A percentile compares a stretch with the other conserved stretches of the same genome.
phyloP scores from a whole-genome alignment of 2,888 invertebrate species.

The Dasypogon diadema region DNA sequence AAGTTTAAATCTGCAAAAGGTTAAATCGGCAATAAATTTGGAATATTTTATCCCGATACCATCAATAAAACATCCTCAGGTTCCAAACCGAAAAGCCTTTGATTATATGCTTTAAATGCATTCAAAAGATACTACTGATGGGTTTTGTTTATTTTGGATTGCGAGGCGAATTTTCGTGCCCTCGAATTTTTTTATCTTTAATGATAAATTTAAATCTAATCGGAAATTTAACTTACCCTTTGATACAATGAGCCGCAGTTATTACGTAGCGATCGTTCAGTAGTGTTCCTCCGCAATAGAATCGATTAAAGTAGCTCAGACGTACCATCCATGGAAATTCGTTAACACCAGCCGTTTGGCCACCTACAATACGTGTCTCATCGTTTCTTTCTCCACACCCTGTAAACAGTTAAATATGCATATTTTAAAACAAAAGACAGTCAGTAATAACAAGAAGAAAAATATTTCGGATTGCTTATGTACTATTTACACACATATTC shows the following conservation, averaged over 20 bases:
- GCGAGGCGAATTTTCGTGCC: no score
- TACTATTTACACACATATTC: slow-evolving; percentile 5
- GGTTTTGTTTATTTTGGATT: background rate
- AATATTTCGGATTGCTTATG: background rate
- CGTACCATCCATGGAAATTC: slow-evolving; percentile 93
- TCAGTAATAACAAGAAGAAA: background rate
- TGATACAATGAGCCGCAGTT: slow-evolving; percentile 90
- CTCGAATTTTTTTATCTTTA: background rate
- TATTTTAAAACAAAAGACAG: slow-evolving; percentile 9
- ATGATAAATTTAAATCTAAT: background rate
- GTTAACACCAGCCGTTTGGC: slow-evolving; percentile 79
- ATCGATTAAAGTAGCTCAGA: slow-evolving; percentile 86
- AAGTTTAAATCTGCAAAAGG: background rate
- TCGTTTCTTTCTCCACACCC: slow-evolving; percentile 88
- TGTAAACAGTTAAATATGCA: slow-evolving; percentile 64
- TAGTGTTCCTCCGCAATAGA: slow-evolving; percentile 90
- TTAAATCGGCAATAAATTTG: background rate
- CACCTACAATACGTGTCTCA: slow-evolving; percentile 85
- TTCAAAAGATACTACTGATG: no score
- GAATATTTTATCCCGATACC: background rate
- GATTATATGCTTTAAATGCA: no score
- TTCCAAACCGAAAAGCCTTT: background rate
- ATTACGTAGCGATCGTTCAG: slow-evolving; percentile 90
- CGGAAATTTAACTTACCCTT: slow-evolving; percentile 75
- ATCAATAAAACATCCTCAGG: background rate